Evolutionary conservation across 1,140 invertebrate species (phyloP).

Genomic region (Drosophila subobscura): DNA sequence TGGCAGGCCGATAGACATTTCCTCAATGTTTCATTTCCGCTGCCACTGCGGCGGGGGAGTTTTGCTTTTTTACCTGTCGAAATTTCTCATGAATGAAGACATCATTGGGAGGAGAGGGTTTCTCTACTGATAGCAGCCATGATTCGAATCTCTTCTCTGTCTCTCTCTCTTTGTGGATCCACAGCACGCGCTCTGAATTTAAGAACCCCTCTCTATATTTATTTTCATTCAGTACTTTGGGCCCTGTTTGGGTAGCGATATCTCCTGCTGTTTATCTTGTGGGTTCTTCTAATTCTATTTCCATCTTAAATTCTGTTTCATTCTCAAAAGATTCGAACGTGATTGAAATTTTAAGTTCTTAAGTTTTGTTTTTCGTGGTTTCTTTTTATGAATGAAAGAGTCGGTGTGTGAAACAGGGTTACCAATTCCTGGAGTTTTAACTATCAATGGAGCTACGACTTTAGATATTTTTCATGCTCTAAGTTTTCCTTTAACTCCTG

Average conservation of each 20-base stretch:
- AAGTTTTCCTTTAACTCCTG: not conserved
- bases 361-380: constrained; percentile 23
- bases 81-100: constrained; percentile 65
- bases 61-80: constrained; percentile 38
- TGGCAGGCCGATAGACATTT: constrained; percentile 39
- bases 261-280: too few species aligned
- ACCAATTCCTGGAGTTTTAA: not conserved
- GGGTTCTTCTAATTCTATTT: constrained; percentile 47
- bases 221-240: constrained; percentile 61
- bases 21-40: constrained; percentile 62
- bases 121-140: too few species aligned
- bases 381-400: constrained; percentile 65
- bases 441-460: constrained; percentile 12
- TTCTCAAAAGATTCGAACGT: constrained; percentile 52
- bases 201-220: constrained; percentile 1
- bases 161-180: constrained; percentile 12
- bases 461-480: constrained; percentile 7
- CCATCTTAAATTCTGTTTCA: constrained; percentile 69
- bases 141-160: constrained; percentile 7
- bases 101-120: constrained; percentile 13
- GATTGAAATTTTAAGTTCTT: constrained; percentile 60
- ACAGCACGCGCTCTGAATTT: constrained; percentile 64
- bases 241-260: constrained; percentile 8
- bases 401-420: not conserved
- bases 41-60: constrained; percentile 28